Base-by-base conservation (phyloP, 2,888 invertebrate genomes). In the Abrostola triplasia region DNA sequence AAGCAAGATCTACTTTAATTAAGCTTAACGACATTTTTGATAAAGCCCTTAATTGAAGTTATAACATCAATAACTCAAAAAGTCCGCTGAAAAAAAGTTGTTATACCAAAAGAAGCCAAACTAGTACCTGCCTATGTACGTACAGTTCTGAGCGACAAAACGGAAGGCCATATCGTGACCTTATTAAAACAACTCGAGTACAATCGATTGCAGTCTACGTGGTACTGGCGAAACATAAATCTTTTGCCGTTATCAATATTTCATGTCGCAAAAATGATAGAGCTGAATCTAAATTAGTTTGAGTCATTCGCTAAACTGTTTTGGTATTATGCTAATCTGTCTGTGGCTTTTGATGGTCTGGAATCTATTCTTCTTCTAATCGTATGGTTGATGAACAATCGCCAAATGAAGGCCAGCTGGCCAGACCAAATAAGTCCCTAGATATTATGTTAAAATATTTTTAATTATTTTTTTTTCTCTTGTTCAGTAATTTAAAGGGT, bases 101-200 rank as follows among this genome's bases (percentile, higher is more conserved):
- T 24, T 1, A 2, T 24, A 2, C 4, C 24, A 24, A 24, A 24
- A 24, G 24, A 24, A 24, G 24, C 5, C 8, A 7, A 35, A 8
- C 44, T 5, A 2, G 73, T 66, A 62, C 42, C 66, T 12, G 0
- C 52, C 9, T 40, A 53, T 35, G 70, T 64, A 67, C 70, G 36
- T 37, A 54, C 65, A 57, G 38, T 48, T 64, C 42, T 36, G 52
- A 64, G 56, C 63, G 61, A 58, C 42, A 65, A 55, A 76, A 77
- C 75, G 74, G 81, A 84, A 84, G 77, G 76, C 64, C 62, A 59
- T 75, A 57, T 63, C 70, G 74, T 77, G 73, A 66, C 79, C 76
- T 67, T 76, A 75, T 70, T 66, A 77, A 62, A 71, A 62, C 67
- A 57, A 66, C 72, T 77, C 71, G 61, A 64, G 65, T 71, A 47